Evolutionary conservation across 2,888 invertebrate genomes (phyloP), one percentile per base, ranked within the genome.

Genomic region (Ormia ochracea): DNA sequence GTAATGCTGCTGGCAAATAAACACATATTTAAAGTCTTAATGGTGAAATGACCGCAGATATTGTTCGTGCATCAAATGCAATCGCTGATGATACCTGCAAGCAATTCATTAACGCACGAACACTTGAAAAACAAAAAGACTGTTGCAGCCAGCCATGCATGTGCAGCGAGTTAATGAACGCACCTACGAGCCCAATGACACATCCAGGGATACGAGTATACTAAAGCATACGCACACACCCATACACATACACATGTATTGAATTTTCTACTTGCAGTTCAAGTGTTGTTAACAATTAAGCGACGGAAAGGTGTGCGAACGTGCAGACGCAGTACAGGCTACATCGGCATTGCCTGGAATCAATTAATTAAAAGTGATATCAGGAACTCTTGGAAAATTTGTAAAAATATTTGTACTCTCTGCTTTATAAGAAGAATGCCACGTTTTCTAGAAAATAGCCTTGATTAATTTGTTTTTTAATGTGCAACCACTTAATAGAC

Each of bases 1-100:
- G 69, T 74, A 65, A 74, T 79, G 68, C 74, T 52, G 68, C 69
- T 69, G 69, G 74, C 69, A 69, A 74, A 79, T 79, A 79, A 74
- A 79, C 70, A 79, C 78, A 79, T 65, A 74, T 79, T 79, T 79
- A 63, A 74, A 70, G 58, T 58, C 48, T 74, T 79, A 68, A 59
- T 70, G 69, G 52, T 38, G 58, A 77, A 74, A 74, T 73, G 63
- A 74, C 81, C 77, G 69, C 81, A 74, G 94, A 93, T 87, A 63
- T 95, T 96, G 88, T 90, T 93, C 45, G 93, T 93, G 85, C 91
- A 96, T 81, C 94, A 95, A 69, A 91, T 93, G 84, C 91, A 95
- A 73, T 94, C 95, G 14, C 91, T 33, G 54, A 48, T 48, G 26
- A 38, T 92, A 85, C 83, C 85, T 86, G 83, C 83, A 82, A 85